A percentile compares a stretch with the other conserved stretches of the same genome.
phyloP scores from a whole-genome alignment of 2,113 vertebrate species.

The Prionailurus bengalensis region DNA sequence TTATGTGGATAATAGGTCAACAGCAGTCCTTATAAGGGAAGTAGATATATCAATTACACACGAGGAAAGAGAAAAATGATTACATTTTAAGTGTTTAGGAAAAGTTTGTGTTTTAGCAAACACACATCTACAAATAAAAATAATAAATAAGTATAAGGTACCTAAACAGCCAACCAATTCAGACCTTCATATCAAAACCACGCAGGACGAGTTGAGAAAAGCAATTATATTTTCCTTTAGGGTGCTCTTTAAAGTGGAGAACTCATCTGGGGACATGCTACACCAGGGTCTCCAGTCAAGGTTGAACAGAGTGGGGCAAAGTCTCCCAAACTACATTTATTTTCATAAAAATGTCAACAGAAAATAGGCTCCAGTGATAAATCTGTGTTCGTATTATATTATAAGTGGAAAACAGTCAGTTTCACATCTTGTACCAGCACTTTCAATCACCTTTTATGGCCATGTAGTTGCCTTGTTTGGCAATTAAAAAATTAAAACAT shows the following conservation, averaged over 20 bases:
- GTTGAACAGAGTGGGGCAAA: background rate
- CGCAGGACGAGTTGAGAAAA: background rate
- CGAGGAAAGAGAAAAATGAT: background rate
- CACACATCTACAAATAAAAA: background rate
- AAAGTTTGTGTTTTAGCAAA: background rate
- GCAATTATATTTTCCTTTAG: background rate
- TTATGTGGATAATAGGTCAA: background rate
- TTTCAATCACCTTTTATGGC: slow-evolving; percentile 61
- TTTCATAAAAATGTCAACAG: slow-evolving; percentile 63
- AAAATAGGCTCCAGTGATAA: slow-evolving; percentile 46
- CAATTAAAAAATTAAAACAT: slow-evolving; percentile 71
- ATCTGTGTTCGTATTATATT: background rate
- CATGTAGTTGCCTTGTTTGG: background rate
- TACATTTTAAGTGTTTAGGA: background rate
- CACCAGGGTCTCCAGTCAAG: background rate
- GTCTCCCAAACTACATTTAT: slow-evolving; percentile 25
- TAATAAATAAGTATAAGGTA: background rate
- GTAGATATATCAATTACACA: background rate
- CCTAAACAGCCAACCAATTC: background rate
- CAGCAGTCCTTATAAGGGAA: background rate
- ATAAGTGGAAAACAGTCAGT: slow-evolving; percentile 51
- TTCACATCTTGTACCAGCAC: slow-evolving; percentile 41
- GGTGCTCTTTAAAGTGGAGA: slow-evolving; percentile 5
- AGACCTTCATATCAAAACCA: background rate
- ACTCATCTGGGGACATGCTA: accelerated